These are phyloP conservation scores for Drosophila insularis DNA, from an alignment of 1,140 invertebrate species.

Conservation along the genomic window DNA sequence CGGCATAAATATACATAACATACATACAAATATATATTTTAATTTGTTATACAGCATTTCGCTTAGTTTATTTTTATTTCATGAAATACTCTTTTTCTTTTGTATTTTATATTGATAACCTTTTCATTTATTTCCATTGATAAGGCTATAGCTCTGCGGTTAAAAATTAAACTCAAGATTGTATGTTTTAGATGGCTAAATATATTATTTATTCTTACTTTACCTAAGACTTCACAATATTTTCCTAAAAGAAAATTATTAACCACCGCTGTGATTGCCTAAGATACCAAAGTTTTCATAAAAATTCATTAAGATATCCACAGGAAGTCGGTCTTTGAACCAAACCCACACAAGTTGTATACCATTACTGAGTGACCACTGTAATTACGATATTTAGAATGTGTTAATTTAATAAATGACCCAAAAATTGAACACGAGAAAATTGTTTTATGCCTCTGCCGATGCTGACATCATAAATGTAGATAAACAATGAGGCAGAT, in stretches of 20 bases:
- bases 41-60: not conserved
- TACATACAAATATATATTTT: not conserved
- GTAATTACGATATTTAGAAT: conserved; percentile 17
- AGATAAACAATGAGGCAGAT: conserved; percentile 13
- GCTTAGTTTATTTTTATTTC: not conserved
- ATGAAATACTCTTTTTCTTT: not conserved
- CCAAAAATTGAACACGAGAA: conserved; percentile 19
- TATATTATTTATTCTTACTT: too few relatives aligned
- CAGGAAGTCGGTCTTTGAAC: not conserved
- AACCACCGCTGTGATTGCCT: too few relatives aligned
- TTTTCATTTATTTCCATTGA: not conserved
- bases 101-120: conserved; percentile 1
- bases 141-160: not conserved
- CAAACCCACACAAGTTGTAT: not conserved
- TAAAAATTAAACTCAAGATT: not conserved
- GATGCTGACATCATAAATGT: conserved; percentile 59
- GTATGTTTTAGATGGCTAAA: too few relatives aligned
- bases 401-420: conserved; percentile 32
- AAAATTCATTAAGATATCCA: too few relatives aligned
- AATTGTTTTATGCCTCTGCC: conserved; percentile 26
- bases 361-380: not conserved
- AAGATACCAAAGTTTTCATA: too few relatives aligned
- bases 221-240: too few relatives aligned
- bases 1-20: not conserved
- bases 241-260: too few relatives aligned